Base-by-base conservation (phyloP, 2,888 invertebrate genomes). In the Morpho achilles region DNA sequence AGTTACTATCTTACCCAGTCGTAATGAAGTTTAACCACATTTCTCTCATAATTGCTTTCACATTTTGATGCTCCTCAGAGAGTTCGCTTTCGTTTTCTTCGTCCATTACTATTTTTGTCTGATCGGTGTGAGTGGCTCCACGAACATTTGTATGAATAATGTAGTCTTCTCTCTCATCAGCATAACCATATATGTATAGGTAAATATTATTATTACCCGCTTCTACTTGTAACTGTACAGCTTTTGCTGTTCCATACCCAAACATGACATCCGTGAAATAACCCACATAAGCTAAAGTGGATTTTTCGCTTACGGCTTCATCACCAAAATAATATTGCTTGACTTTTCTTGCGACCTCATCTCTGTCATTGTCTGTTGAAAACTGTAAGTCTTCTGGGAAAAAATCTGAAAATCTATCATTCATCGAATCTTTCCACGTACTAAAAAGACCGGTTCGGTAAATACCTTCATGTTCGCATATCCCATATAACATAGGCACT, bases 221-320 rank as follows among this genome's bases (percentile, higher is more conserved):
- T 47, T 75, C 68, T 2, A 68, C 63, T 23, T 77, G 75, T 7
- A 76, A 49, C 8, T 72, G 70, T 0, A 73, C 63, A 0, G 77
- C 67, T 58, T 71, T 61, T 5, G 79, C 49, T 8, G 69, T 69
- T 1, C 77, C 62, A 59, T 72, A 72, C 0, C 64, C 61, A 56
- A 82, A 78, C 4, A 72, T 48, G 0, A 71, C 54, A 89, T 94
- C 89, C 3, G 77, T 66, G 48, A 74, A 79, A 50, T 69, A 84
- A 58, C 82, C 67, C 0, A 82, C 64, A 48, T 69, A 84, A 3
- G 54, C 54, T n/a, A 76, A 61, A 54, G 80, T 60, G 40, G 66
- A 74, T 0, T 72, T 65, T 6, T 70, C 65, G 1, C 51, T 65
- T 0, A 83, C 61, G 0, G 68, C 59, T 32, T 76, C 61, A 1